Base-by-base conservation (phyloP, 2,888 invertebrate species). In the Litoditis marina region DNA sequence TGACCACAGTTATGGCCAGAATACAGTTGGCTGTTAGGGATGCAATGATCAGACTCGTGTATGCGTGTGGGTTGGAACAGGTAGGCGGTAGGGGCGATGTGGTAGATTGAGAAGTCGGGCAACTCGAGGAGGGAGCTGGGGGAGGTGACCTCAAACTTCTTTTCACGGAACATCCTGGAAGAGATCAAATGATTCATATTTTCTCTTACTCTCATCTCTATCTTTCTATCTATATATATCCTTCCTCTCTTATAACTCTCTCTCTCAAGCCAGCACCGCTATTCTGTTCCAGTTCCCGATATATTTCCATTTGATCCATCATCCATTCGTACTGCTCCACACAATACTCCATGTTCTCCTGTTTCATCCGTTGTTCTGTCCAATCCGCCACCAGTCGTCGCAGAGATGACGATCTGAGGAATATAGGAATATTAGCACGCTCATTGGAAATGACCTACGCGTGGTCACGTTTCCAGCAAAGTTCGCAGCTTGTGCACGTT, bases 321-420 rank as follows among this genome's bases (percentile, higher is more conserved):
- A 78, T 73, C 61, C 68, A 69, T 27, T 78, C 78, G 61, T 72
- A 80, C 31, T 76, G 73, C 39, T 74, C 73, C 39, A 56, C 65
- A 56, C 80, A 80, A 58, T 78, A 72, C 7, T 47, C 66, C 55
- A 80, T 46, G 7, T 71, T 70, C 39, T 66, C 70, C 16, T 65
- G 65, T 16, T 58, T 11, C 79, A 79, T 79, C 52, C 73, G 53
- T 11, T 62, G 60, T 31, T 55, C 63, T 36, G 63, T 64, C 71
- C 79, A 78, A 16, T 68, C 62, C 7, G 72, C 50, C 0, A 76
- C 65, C 28, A 73, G 67, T 27, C 66, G 57, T 2, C 74, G 73
- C 13, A 79, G 63, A 19, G 61, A 56, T 1, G 57, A 25, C 2
- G 78, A 70, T 52, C 76, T 77, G 50, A 31, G 69, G 63, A 5